Conservation (phyloP, 1,140 invertebrate species). For the Danaus melanippus region DNA sequence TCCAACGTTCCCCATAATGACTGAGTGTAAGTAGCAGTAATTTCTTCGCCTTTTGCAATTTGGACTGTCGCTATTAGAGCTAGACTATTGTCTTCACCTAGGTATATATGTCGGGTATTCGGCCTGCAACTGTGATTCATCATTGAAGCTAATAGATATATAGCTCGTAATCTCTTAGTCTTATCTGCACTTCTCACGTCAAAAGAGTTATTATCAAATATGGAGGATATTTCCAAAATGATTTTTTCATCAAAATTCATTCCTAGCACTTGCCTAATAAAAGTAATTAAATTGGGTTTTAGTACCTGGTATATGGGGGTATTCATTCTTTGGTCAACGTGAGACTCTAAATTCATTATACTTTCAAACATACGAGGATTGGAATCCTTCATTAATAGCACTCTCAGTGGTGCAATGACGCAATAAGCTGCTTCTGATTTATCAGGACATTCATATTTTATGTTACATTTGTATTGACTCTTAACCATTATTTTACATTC, state of each 20-base stretch:
- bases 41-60: conserved; percentile 77
- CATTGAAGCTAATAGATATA: conserved; percentile 76
- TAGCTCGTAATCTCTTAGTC: conserved; percentile 68
- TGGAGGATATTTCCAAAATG: conserved; percentile 76
- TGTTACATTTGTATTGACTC: conserved; percentile 71
- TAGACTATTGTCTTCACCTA: conserved; percentile 71
- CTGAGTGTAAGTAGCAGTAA: conserved; percentile 79
- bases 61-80: conserved; percentile 74
- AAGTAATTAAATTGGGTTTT: conserved; percentile 74
- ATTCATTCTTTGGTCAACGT: conserved; percentile 73
- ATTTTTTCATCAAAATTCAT: conserved; percentile 72
- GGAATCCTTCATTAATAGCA: conserved; percentile 73
- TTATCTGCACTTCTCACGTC: conserved; percentile 70
- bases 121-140: conserved; percentile 78
- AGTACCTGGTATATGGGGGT: conserved; percentile 74
- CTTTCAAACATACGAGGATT: conserved; percentile 72
- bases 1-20: conserved; percentile 77
- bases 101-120: conserved; percentile 76
- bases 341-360: conserved; percentile 74
- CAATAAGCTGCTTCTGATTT: conserved; percentile 74
- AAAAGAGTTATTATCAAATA: conserved; percentile 79
- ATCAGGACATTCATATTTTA: conserved; percentile 64
- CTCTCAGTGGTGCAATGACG: conserved; percentile 76
- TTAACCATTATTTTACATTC: conserved; percentile 73
- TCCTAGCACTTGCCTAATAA: conserved; percentile 74